phyloP scores from a whole-genome alignment of 2,888 invertebrate genomes.

The Euclidia mi region DNA sequence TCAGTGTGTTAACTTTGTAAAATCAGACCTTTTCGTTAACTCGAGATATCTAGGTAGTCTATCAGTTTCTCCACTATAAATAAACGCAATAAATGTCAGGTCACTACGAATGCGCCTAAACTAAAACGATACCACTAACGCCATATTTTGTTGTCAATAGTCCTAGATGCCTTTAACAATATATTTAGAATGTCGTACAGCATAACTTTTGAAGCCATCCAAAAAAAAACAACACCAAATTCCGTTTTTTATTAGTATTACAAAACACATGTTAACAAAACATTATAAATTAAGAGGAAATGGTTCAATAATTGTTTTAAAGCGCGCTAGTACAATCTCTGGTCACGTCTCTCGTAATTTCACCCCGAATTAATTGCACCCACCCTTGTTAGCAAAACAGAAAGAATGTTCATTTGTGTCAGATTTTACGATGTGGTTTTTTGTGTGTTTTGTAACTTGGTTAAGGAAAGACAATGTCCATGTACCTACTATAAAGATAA shows the following conservation, averaged over 20 bases:
- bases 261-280: slow-evolving; percentile 10
- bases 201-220: too few species aligned
- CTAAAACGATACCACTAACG: too few species aligned
- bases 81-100: too few species aligned
- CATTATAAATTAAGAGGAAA: slow-evolving; percentile 16
- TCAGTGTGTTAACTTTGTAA: too few species aligned
- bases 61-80: too few species aligned
- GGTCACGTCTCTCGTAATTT: slow-evolving; percentile 34
- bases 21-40: too few species aligned
- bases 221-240: background rate
- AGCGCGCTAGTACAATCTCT: slow-evolving; percentile 14
- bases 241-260: background rate
- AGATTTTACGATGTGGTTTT: slow-evolving; percentile 24
- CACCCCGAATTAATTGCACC: slow-evolving; percentile 33
- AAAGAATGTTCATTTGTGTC: slow-evolving; percentile 38
- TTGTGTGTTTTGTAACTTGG: slow-evolving; percentile 24
- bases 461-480: background rate
- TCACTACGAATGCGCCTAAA: too few species aligned
- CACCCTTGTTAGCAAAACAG: slow-evolving; percentile 29
- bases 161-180: too few species aligned
- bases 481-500: background rate
- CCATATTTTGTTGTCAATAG: too few species aligned
- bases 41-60: too few species aligned
- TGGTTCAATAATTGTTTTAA: slow-evolving; percentile 25
- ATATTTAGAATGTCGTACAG: too few species aligned